phyloP scores from a whole-genome alignment of 1,140 invertebrate species.

The Gryllus bimaculatus region DNA sequence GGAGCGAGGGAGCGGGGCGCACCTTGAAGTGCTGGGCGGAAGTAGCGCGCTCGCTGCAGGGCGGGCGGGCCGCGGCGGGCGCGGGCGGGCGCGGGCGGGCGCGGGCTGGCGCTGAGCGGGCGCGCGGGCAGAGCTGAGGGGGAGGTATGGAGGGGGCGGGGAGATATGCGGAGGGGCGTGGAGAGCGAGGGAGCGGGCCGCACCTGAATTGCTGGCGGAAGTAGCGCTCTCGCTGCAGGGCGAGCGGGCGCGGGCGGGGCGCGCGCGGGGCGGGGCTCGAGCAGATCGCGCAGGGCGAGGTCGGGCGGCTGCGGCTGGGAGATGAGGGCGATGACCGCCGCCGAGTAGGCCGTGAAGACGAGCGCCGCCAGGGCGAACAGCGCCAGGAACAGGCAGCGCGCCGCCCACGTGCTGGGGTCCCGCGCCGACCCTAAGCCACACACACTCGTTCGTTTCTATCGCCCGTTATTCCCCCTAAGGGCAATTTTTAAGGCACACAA shows the following conservation, averaged over 20 bases:
- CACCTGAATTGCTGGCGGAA: too few relatives aligned
- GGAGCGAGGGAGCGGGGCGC: too few relatives aligned
- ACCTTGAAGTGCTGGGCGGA: too few relatives aligned
- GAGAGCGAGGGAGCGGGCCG: too few relatives aligned
- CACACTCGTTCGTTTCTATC: not conserved
- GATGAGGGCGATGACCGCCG: conserved; percentile 14
- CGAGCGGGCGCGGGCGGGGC: not conserved
- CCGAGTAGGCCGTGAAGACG: conserved; percentile 18
- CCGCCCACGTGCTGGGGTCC: conserved; percentile 16
- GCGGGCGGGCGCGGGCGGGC: conserved; percentile 2
- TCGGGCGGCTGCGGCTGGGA: conserved; percentile 8
- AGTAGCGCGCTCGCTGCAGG: not conserved
- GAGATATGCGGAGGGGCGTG: too few relatives aligned
- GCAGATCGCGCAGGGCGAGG: conserved; percentile 6
- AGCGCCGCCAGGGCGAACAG: conserved; percentile 16
- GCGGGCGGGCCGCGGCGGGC: not conserved
- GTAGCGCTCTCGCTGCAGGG: conserved; percentile 4
- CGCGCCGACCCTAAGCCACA: conserved; percentile 10
- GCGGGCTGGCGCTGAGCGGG: conserved; percentile 12
- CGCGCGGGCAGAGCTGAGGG: conserved; percentile 6
- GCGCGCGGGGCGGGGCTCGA: not conserved
- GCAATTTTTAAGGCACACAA: not conserved
- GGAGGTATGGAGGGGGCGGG: too few relatives aligned
- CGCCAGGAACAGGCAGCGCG: conserved; percentile 15
- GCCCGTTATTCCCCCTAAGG: not conserved